phyloP scores from a whole-genome alignment of 2,888 invertebrate species.

The Dicranocentrus wangi region DNA sequence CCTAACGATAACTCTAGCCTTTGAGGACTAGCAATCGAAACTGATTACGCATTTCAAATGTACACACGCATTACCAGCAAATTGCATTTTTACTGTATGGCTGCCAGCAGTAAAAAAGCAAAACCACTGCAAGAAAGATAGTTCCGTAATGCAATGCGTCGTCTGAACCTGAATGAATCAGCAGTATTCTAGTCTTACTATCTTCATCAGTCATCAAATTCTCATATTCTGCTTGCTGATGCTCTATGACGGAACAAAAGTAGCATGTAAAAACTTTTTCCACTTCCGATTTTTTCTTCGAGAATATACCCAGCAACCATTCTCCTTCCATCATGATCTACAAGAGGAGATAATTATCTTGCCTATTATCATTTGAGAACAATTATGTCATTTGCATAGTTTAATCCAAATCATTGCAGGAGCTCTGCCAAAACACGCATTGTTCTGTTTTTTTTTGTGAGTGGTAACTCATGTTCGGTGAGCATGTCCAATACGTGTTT shows the following conservation, averaged over 20 bases:
- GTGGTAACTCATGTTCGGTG: no score
- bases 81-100: no score
- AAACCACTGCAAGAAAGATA: neutral
- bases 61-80: no score
- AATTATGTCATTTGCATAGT: slow-evolving; percentile 65
- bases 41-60: no score
- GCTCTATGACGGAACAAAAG: no score
- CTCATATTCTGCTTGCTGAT: neutral
- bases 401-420: slow-evolving; percentile 65
- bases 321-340: neutral
- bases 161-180: slow-evolving; percentile 1
- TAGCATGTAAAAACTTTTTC: no score
- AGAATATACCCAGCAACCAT: slow-evolving; percentile 5
- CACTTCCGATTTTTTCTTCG: slow-evolving; percentile 1
- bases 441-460: slow-evolving; percentile 40
- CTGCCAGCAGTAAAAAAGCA: no score
- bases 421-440: slow-evolving; percentile 60
- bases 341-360: slow-evolving; percentile 55
- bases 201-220: no score
- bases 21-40: no score
- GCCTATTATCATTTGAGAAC: slow-evolving; percentile 63
- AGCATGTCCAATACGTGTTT: no score
- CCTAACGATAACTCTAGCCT: no score
- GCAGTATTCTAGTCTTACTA: no score
- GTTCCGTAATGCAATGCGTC: slow-evolving; percentile 8